phyloP scores from a whole-genome alignment of 2,888 invertebrate genomes.

The Polymixis lichenea region DNA sequence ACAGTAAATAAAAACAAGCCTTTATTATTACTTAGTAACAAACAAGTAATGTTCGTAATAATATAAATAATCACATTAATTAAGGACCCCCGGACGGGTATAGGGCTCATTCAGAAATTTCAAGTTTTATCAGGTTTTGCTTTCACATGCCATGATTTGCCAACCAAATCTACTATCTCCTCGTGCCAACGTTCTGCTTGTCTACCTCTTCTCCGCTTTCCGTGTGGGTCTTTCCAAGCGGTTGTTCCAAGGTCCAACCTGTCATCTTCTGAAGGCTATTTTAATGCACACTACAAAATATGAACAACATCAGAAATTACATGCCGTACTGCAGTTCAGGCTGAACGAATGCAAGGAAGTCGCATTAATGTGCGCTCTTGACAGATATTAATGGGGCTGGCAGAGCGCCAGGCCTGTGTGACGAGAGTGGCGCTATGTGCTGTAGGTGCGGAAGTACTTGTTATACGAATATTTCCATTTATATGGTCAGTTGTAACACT shows the following conservation, averaged over 20 bases:
- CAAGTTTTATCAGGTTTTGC: too few species aligned
- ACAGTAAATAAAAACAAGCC: too few species aligned
- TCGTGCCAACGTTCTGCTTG: not conserved
- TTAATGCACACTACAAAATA: not conserved
- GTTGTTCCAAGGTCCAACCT: not conserved
- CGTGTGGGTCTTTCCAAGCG: not conserved
- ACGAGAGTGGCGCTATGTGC: conserved; percentile 25
- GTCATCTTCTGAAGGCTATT: not conserved
- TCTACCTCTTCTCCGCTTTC: too few species aligned
- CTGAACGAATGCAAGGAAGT: conserved; percentile 45
- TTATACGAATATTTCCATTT: not conserved
- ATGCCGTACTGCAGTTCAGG: conserved; percentile 1
- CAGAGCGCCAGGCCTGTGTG: conserved; percentile 34
- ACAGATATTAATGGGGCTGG: conserved; percentile 48
- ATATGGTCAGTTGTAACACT: not conserved
- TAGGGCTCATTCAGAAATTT: too few species aligned
- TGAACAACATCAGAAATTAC: not conserved
- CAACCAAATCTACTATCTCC: not conserved
- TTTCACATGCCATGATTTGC: too few species aligned
- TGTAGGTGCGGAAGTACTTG: conserved; percentile 8
- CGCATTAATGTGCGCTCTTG: conserved; percentile 5
- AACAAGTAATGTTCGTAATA: too few species aligned
- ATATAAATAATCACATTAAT: too few species aligned
- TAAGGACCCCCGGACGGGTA: too few species aligned
- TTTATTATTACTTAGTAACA: too few species aligned